Base-by-base conservation (phyloP, 2,113 vertebrate species). In the Heteronetta atricapilla region DNA sequence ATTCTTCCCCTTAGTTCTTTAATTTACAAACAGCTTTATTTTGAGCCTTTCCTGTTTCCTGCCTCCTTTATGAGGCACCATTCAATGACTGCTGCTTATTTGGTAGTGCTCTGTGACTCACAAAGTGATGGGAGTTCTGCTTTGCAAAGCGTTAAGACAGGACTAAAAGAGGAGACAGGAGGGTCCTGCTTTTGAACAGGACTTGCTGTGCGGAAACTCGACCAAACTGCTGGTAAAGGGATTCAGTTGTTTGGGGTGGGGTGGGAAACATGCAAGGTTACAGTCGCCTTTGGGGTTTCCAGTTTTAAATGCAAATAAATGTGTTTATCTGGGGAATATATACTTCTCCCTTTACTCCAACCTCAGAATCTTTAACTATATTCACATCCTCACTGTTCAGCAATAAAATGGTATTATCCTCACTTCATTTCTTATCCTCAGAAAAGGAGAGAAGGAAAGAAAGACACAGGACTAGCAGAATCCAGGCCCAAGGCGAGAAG, bases 31-130 rank as follows among this genome's bases (percentile, higher is more conserved):
- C 75, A 86, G 93, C 85, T 95, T 97, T 95, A 95, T 95, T 95
- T 94, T 88, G 85, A 94, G 92, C 95, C 93, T 96, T 96, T 96
- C 95, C 88, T 96, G 93, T 94, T 96, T 97, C 94, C 91, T 95
- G 95, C 93, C 91, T 93, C 72, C 78, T 97, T 96, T 94, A 88
- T 93, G 89, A 94, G 89, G 86, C 89, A 92, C 95, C 58, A 72
- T 95, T 94, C 91, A 93, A 44, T 44, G 91, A 82, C 94, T 97
- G 86, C 89, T 93, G 52, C 77, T 97, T 92, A 94, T 93, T 90
- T 94, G 86, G 91, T 93, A 86, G 93, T 82, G 89, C 93, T 93
- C 86, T 81, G 95, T 97, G 94, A 94, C 80, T 94, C 92, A 94
- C 83, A 68, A 89, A 95, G 73, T 92, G 89, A 72, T 81, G 89